phyloP scores from a whole-genome alignment of 37 sponge, comb jelly and placozoan genomes.

The Dysidea cf. avara region DNA sequence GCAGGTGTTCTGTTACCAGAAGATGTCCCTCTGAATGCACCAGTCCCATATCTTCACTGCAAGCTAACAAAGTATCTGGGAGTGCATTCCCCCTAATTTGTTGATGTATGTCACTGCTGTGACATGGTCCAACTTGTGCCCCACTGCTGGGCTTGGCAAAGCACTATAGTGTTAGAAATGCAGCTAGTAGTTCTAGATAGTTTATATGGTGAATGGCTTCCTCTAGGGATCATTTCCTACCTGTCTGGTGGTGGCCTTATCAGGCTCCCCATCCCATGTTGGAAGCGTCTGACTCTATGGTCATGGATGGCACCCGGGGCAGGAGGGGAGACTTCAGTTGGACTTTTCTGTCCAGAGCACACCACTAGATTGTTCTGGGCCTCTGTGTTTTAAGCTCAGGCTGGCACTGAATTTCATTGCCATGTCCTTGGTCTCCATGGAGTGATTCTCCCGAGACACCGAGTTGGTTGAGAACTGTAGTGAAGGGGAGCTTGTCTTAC shows the following conservation, averaged over 20 bases:
- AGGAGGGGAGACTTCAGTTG: neutral
- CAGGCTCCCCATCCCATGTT: conserved; percentile 4
- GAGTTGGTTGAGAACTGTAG: neutral
- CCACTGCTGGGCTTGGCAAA: neutral
- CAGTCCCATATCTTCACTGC: conserved; percentile 5
- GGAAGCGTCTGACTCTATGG: conserved; percentile 30
- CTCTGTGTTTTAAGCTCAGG: neutral
- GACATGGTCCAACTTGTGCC: neutral
- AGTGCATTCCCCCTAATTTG: neutral
- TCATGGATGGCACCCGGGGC: too few relatives aligned
- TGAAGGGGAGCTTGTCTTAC: too few relatives aligned
- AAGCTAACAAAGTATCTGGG: neutral
- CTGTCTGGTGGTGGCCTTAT: too few relatives aligned
- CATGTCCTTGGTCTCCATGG: neutral
- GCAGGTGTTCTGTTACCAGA: conserved; percentile 1
- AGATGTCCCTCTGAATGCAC: conserved; percentile 6
- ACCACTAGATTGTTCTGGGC: neutral
- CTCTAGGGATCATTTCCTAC: conserved; percentile 20
- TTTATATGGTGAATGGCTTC: too few relatives aligned
- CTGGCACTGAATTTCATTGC: neutral
- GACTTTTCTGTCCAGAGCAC: neutral
- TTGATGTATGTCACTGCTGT: conserved; percentile 4
- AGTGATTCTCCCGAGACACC: conserved; percentile 6
- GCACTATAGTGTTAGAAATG: neutral
- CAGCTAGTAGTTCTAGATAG: too few relatives aligned